Evolutionary conservation across 2,797 vertebrate genomes (phyloP).

Genomic region (Setipinna tenuifilis): DNA sequence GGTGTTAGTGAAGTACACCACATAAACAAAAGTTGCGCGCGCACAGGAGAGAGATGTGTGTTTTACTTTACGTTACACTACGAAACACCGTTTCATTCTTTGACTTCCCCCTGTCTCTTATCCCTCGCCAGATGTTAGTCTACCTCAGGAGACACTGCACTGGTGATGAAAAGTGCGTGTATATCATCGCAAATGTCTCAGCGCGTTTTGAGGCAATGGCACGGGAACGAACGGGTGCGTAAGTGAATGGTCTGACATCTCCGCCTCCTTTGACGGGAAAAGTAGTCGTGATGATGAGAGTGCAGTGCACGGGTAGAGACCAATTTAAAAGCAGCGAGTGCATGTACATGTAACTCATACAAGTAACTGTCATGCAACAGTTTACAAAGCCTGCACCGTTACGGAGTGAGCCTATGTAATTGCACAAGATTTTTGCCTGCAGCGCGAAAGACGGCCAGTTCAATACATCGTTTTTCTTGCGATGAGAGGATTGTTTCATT

Average conservation of each 20-base stretch:
- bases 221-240: not conserved
- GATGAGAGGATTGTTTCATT: not conserved
- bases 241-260: not conserved
- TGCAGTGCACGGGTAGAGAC: not conserved
- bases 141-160: no score
- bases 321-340: not conserved
- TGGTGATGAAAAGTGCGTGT: not conserved
- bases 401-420: not conserved
- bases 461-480: not conserved
- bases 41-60: not conserved
- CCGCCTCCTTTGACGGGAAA: slow-evolving; percentile 9
- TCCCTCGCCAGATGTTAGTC: not conserved
- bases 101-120: not conserved
- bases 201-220: not conserved
- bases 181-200: not conserved
- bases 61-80: not conserved
- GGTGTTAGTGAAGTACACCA: not conserved
- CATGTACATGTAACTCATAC: not conserved
- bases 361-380: not conserved
- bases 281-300: not conserved
- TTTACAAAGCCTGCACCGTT: not conserved
- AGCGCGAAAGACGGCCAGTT: not conserved
- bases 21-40: not conserved
- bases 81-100: not conserved
- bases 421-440: not conserved